Base-by-base conservation (phyloP, 2,113 vertebrate genomes). In the Ceyx cyanopectus region DNA sequence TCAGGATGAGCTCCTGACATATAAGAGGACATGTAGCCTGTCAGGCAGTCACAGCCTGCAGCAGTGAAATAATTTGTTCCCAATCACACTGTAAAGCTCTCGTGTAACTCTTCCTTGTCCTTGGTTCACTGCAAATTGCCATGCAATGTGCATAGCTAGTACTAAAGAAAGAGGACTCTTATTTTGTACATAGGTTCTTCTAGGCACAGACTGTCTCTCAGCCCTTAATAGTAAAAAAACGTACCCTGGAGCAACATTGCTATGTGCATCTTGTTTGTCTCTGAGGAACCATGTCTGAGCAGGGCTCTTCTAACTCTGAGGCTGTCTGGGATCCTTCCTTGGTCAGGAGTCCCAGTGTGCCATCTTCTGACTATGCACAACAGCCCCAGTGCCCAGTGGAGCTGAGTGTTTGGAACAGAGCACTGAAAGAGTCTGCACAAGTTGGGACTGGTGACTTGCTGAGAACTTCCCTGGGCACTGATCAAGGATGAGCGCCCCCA, bases 311-410 rank as follows among this genome's bases (percentile, higher is more conserved):
- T 45, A 63, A 57, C 26, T 46, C 41, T 74, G 26, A 34, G 66
- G 24, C 43, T 79, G 61, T 57, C 43, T 54, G 12, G 70, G 58
- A 37, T 65, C 43, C 53, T 56, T 67, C 48, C 48, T 82, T 6
- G 1, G 23, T 34, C 56, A 45, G 37, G 40, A 17, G 14, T 87
- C 43, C 48, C 62, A 56, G 19, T 0, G 2, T 60, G 6, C 45
- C 1, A 2, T 18, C 13, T 73, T 51, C 23, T 30, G 77, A 4
- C 21, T 63, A 57, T 56, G 19, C 0, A 0, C 18, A n/a, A 58
- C 45, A 76, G 76, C 58, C 30, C 50, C 34, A n/a, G 72, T 48
- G 40, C 67, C 58, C 56, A 46, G 54, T 3, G 5, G 54, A 76
- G 72, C 62, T 37, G 58, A 60, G 34, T 1, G 0, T 8, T 16